These are phyloP conservation scores for Percina caprodes DNA, from an alignment of 2,113 vertebrate genomes.

Conservation along the genomic window DNA sequence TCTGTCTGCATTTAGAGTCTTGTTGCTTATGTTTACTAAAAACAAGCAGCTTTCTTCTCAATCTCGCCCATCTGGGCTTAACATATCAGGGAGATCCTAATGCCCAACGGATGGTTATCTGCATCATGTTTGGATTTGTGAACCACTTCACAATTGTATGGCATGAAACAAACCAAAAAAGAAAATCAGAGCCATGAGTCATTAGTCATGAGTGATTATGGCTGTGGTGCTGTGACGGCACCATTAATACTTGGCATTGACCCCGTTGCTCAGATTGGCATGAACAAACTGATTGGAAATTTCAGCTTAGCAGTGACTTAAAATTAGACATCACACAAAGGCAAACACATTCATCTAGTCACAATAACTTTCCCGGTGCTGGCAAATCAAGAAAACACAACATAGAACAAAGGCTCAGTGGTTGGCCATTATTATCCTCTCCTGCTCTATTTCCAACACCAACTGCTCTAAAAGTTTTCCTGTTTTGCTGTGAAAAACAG, in stretches of 20 bases:
- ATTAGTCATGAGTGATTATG: constrained; percentile 61
- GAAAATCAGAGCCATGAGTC: constrained; percentile 30
- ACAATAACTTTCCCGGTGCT: constrained; percentile 20
- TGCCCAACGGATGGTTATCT: constrained; percentile 34
- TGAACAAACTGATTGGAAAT: constrained; percentile 43
- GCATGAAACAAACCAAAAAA: constrained; percentile 16
- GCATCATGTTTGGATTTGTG: constrained; percentile 13
- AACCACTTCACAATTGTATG: constrained; percentile 17
- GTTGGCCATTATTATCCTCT: constrained; percentile 23
- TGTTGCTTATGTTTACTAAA: constrained; percentile 52
- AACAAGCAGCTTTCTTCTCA: constrained; percentile 56
- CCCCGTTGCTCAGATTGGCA: constrained; percentile 38
- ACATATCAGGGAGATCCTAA: constrained; percentile 31
- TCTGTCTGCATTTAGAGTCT: constrained; percentile 23
- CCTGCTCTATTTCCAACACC: background rate
- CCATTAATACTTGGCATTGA: constrained; percentile 52
- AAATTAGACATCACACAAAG: constrained; percentile 28
- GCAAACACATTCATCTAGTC: constrained; percentile 7
- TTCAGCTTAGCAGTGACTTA: constrained; percentile 24
- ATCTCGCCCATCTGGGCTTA: constrained; percentile 53
- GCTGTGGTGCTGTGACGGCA: constrained; percentile 38
- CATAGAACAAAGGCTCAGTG: constrained; percentile 7
- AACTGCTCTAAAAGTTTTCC: constrained; percentile 10
- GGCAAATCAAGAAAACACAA: constrained; percentile 2
- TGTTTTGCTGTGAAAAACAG: constrained; percentile 8